Evolutionary conservation across 1,140 invertebrate genomes (phyloP).

Genomic region (Campoletis sonorensis): DNA sequence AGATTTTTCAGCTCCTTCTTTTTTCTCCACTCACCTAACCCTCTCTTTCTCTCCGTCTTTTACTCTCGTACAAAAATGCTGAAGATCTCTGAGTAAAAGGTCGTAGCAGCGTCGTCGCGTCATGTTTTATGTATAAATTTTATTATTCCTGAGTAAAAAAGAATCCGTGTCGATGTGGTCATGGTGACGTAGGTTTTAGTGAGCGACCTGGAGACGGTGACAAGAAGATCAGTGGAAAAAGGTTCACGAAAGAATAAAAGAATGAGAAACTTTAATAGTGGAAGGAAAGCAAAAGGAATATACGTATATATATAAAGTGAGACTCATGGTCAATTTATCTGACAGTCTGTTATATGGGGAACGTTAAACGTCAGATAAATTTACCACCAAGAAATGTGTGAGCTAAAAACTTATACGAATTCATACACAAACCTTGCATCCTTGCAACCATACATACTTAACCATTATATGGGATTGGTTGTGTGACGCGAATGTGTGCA

Average conservation of each 20-base stretch:
- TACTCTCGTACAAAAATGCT: not conserved
- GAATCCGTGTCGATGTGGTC: not conserved
- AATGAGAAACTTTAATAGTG: constrained; percentile 34
- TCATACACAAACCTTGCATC: not conserved
- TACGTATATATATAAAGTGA: not conserved
- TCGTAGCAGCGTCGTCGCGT: not conserved
- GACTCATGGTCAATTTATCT: constrained; percentile 37
- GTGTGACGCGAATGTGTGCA: constrained; percentile 3
- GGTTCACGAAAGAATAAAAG: constrained; percentile 28
- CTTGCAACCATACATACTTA: not conserved
- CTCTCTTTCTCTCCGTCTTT: not conserved
- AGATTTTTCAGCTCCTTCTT: not conserved
- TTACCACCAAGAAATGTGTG: constrained; percentile 11
- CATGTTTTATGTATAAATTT: constrained; percentile 40
- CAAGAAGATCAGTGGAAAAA: not conserved
- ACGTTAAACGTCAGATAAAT: constrained; percentile 43
- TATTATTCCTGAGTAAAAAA: constrained; percentile 26
- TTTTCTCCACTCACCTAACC: not conserved
- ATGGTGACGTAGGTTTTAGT: constrained; percentile 6
- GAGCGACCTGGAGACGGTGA: not conserved
- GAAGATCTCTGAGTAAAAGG: not conserved
- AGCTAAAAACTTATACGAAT: not conserved
- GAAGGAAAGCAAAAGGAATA: not conserved
- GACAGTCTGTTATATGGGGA: constrained; percentile 41
- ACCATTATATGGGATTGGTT: constrained; percentile 4